phyloP scores from a whole-genome alignment of 1,140 invertebrate species.

The Hetaerina americana region DNA sequence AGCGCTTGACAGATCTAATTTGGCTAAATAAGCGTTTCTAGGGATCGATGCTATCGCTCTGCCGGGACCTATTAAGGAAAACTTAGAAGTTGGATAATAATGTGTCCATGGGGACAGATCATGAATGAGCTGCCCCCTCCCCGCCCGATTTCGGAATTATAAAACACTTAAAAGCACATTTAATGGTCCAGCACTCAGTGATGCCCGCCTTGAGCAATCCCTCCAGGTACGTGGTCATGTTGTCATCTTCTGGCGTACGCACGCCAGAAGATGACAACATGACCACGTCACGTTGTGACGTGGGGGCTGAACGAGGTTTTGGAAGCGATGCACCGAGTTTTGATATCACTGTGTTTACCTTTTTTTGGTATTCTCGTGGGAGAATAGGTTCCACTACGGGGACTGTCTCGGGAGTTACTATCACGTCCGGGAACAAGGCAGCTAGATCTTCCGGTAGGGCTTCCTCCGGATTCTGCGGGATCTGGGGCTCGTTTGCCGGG shows the following conservation, averaged over 20 bases:
- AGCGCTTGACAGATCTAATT: neutral
- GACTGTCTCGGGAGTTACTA: no score
- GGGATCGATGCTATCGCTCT: neutral
- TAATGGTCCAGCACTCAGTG: neutral
- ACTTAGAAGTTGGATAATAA: neutral
- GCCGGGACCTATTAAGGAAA: neutral
- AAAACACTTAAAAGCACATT: neutral
- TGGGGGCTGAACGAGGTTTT: neutral
- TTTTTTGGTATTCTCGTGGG: neutral
- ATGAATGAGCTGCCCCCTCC: neutral
- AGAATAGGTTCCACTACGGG: no score
- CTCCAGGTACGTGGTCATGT: neutral
- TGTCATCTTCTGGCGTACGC: neutral
- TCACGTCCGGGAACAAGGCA: no score
- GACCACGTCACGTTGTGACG: no score
- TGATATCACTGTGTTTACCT: neutral
- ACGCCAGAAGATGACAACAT: neutral
- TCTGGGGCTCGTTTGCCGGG: no score
- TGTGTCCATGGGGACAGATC: neutral
- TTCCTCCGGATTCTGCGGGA: no score
- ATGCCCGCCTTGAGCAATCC: neutral
- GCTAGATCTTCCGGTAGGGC: no score
- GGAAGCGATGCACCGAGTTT: neutral
- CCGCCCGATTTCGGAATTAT: neutral
- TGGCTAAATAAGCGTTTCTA: neutral